phyloP scores from a whole-genome alignment of 1,140 invertebrate species.

The Drosophila lowei region DNA sequence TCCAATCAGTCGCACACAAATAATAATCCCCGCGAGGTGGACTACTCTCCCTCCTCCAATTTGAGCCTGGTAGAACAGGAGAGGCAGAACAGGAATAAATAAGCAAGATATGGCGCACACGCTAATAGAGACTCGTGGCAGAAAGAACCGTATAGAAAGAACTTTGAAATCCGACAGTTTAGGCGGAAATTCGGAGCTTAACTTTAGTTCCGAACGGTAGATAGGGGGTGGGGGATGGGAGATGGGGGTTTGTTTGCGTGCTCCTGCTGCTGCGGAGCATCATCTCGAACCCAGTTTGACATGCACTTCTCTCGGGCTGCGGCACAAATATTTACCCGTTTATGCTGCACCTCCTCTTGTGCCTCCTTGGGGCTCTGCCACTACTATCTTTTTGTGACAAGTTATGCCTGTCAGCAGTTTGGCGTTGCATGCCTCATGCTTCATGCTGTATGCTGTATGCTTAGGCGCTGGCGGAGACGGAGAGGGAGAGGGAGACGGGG shows the following conservation, averaged over 20 bases:
- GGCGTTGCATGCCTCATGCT: conserved; percentile 37
- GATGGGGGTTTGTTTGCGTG: not conserved
- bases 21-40: not conserved
- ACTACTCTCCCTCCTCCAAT: not conserved
- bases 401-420: conserved; percentile 75
- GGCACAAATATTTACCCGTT: conserved; percentile 40
- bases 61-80: not conserved
- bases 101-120: conserved; percentile 42
- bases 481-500: not conserved
- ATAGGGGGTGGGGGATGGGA: too few species aligned
- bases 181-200: not conserved
- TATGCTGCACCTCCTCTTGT: not conserved
- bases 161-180: conserved; percentile 8
- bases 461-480: conserved; percentile 14
- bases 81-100: conserved; percentile 11
- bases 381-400: conserved; percentile 61
- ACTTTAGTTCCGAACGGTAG: too few species aligned
- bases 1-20: not conserved
- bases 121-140: conserved; percentile 68
- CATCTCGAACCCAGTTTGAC: conserved; percentile 62
- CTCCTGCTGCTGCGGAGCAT: not conserved
- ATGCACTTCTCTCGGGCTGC: conserved; percentile 49
- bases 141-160: too few species aligned
- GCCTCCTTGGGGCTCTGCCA: not conserved
- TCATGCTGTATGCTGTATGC: conserved; percentile 40